Evolutionary conservation across 2,113 vertebrate genomes (phyloP).

Genomic region (Oxyura jamaicensis): DNA sequence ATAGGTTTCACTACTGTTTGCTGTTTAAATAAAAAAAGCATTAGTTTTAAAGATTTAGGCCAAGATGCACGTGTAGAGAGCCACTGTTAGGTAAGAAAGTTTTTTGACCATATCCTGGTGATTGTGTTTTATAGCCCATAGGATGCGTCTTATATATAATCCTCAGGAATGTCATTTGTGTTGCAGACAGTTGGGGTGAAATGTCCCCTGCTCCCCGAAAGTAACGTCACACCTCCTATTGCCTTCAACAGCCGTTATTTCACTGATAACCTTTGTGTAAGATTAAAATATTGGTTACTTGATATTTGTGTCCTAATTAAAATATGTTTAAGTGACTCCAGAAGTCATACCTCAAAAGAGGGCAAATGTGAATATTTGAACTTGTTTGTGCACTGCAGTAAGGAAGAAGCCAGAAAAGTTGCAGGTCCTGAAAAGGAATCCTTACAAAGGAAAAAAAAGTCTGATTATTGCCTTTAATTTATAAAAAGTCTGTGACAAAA

Average conservation of each 20-base stretch:
- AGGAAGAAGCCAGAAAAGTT: background rate
- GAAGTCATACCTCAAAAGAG: background rate
- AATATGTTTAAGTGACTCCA: background rate
- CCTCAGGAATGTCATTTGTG: background rate
- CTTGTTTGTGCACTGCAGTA: accelerated
- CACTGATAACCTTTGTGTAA: accelerated
- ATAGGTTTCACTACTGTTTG: background rate
- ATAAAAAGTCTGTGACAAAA: background rate
- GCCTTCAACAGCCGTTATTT: accelerated
- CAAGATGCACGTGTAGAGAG: background rate
- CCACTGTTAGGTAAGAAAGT: background rate
- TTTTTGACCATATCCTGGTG: background rate
- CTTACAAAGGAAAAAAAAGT: background rate
- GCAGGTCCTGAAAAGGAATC: background rate
- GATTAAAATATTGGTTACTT: background rate
- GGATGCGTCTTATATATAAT: background rate
- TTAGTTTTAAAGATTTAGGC: background rate
- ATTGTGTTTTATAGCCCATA: too few species aligned
- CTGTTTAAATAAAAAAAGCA: background rate
- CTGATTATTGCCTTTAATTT: background rate
- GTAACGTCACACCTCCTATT: too few species aligned
- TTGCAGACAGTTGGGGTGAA: background rate
- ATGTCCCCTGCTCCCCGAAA: background rate
- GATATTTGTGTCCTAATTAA: background rate
- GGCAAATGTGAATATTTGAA: background rate